Evolutionary conservation across 2,888 invertebrate species (phyloP), one percentile per base, ranked within the genome.

Genomic region (Protonemura montana): DNA sequence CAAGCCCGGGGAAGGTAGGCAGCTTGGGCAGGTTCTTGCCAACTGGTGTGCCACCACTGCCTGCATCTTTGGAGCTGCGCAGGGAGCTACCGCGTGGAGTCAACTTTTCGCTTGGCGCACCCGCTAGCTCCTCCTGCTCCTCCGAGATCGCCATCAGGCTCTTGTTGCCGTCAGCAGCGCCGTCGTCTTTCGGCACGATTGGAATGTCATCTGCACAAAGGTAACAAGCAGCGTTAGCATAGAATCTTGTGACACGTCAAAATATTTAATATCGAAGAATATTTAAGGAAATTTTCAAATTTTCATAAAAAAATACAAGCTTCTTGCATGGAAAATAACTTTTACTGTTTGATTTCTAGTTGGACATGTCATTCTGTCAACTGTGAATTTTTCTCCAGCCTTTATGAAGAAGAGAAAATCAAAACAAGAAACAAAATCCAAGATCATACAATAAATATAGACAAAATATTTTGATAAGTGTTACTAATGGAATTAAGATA

Each of bases 121-220:
- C 86, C 83, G 86, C n/a, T n/a, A n/a, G 87, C 80, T 84, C 86
- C 76, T 86, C 87, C 30, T 83, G 86, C 78, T 87, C 87, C 29
- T 87, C 87, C 5, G 85, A 78, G 25, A 88, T 86, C 25, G 85
- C 86, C 87, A 87, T 88, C 87, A 93, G 93, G 80, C 93, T 92
- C 0, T 92, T 92, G 59, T 35, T 35, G 86, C 95, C 95, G 5
- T 92, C 91, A 29, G 89, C 89, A 59, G 88, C 89, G 13, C 93
- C 92, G 86, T 93, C 93, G 82, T 93, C 94, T 90, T 94, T 94
- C 16, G 94, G 94, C 83, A 94, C 94, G 90, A 97, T 97, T 82
- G 97, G 97, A 92, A 97, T 97, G 92, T 97, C 97, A 93, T 97
- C 97, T 97, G 93, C 86, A 93, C 92, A 90, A 89, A 90, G 89